Percentiles rank a stretch among this genome's conserved stretches.
phyloP scores from a whole-genome alignment of 2,888 invertebrate genomes.

The Eupithecia tripunctaria region DNA sequence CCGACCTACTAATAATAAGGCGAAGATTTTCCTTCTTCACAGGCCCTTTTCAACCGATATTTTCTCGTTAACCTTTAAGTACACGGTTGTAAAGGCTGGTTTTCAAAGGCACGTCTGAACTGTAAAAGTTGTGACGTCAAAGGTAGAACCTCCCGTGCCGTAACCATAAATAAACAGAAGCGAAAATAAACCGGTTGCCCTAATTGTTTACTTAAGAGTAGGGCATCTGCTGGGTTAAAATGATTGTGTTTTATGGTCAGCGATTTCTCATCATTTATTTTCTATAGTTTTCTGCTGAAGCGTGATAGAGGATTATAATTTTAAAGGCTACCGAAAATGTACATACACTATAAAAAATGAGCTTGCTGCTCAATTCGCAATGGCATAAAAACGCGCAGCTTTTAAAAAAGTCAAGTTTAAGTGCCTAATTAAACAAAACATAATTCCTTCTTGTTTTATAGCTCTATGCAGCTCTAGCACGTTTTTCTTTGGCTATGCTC shows the following conservation, averaged over 20 bases:
- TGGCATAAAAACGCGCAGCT: background rate
- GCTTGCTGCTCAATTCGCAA: background rate
- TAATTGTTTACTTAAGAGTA: slow-evolving; percentile 60
- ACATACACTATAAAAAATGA: background rate
- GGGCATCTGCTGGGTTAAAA: slow-evolving; percentile 46
- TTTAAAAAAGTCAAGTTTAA: background rate
- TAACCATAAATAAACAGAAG: slow-evolving; percentile 55
- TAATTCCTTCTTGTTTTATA: background rate
- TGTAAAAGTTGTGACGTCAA: slow-evolving; percentile 48
- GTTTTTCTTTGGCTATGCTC: background rate
- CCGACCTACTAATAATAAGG: slow-evolving; percentile 31
- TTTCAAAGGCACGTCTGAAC: slow-evolving; percentile 36
- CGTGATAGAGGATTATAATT: background rate
- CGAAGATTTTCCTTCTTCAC: slow-evolving; percentile 31
- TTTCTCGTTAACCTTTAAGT: slow-evolving; percentile 30
- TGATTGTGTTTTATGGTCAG: slow-evolving; percentile 23
- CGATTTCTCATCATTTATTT: slow-evolving; percentile 12
- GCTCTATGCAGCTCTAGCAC: background rate
- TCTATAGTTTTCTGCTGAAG: background rate
- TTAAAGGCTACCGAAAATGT: background rate
- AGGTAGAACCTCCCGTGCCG: slow-evolving; percentile 44
- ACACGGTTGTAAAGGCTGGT: slow-evolving; percentile 38
- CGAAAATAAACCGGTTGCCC: slow-evolving; percentile 61
- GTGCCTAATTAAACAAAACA: background rate
- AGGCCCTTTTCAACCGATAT: slow-evolving; percentile 26